Evolutionary conservation across 53 echinoderm and acorn worm species (phyloP), one percentile per base, ranked within the genome.

Genomic region (Mesocentrotus franciscanus): DNA sequence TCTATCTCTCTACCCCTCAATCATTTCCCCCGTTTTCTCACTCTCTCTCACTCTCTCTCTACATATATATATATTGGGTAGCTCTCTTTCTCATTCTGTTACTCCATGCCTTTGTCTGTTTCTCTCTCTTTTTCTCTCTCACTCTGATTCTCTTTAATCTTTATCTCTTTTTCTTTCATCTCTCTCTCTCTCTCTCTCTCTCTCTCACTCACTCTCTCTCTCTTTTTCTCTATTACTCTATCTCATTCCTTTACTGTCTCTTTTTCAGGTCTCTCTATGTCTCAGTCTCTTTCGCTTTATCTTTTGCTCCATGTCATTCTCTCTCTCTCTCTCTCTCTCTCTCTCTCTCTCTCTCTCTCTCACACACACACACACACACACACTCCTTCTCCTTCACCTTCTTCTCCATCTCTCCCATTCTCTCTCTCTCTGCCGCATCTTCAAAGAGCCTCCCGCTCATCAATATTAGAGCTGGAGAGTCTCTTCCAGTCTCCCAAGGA

Each of bases 391-490:
- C 60, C 2, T 2, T 60, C 10, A 8, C 10, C 10, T 10, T 71
- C 27, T 6, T 27, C 27, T 20, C 30, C 26, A 0, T 29, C 27
- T 30, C 13, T 74, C 75, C 10, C 32, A 0, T 11, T 12, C 14
- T 33, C 33, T 5, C 15, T 6, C 33, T 33, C 12, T 75, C 29
- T 75, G 12, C 33, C 32, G 33, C 76, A 76, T 76, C 76, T 76
- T 76, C 76, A 76, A 76, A 76, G 76, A 33, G 76, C 76, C 11
- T 32, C 33, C 76, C 76, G 76, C 76, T 33, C 76, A 76, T 76
- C 33, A 76, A 76, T 76, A 76, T 76, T 76, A 76, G 76, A 76
- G 76, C n/a, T n/a, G 76, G 12, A 76, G 76, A 33, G 14, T 76
- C 76, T 76, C 30, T 33, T 76, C 76, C 76, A 76, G 13, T 33